Evolutionary conservation across 2,113 vertebrate genomes (phyloP).

Genomic region (Chunga burmeisteri): DNA sequence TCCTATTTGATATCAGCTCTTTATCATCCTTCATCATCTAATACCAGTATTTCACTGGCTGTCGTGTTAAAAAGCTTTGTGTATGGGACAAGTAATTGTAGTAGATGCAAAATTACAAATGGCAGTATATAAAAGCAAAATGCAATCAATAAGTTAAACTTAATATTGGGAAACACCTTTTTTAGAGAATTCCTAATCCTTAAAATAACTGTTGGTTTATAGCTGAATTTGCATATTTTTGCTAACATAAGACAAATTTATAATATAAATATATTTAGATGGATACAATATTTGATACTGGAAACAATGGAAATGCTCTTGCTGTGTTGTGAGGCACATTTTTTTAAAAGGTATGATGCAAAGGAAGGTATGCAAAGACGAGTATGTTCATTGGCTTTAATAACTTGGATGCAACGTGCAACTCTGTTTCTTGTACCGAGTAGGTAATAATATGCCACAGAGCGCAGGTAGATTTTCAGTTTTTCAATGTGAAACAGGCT

Average conservation of each 20-base stretch:
- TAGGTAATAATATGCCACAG: neutral
- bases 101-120: neutral
- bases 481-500: neutral
- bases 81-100: neutral
- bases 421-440: neutral
- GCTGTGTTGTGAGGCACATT: neutral
- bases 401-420: neutral
- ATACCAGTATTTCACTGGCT: neutral
- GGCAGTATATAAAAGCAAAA: neutral
- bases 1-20: neutral
- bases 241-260: neutral
- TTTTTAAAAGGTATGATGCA: neutral
- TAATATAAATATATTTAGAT: neutral
- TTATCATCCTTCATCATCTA: neutral
- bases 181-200: neutral
- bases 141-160: neutral
- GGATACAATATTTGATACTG: neutral
- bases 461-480: neutral
- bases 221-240: neutral
- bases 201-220: neutral
- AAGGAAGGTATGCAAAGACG: neutral
- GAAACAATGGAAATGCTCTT: neutral
- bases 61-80: neutral
- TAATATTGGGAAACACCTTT: neutral
- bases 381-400: neutral